phyloP scores from a whole-genome alignment of 2,888 invertebrate genomes.

The Candidula unifasciata region DNA sequence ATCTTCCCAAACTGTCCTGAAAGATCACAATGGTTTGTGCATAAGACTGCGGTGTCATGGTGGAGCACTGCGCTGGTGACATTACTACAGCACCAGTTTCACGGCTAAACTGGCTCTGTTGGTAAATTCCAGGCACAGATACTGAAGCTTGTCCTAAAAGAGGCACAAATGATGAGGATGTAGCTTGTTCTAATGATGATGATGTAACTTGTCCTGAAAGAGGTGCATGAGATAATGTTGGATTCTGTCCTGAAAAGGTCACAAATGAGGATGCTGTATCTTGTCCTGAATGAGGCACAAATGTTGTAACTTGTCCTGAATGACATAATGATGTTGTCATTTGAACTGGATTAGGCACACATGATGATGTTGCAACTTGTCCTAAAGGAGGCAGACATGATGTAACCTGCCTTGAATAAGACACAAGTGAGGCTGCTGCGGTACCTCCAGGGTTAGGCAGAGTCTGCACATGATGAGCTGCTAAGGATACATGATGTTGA shows the following conservation, averaged over 20 bases:
- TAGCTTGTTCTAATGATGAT: too few species aligned
- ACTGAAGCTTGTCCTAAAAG: too few species aligned
- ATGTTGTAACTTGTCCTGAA: too few species aligned
- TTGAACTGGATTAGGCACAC: too few species aligned
- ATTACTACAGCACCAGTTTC: conserved; percentile 5
- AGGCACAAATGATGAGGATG: too few species aligned
- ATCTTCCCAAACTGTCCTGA: conserved; percentile 25
- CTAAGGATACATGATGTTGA: neutral
- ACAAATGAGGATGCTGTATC: neutral
- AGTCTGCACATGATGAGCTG: neutral
- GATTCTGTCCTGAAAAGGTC: too few species aligned
- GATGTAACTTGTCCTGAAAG: too few species aligned
- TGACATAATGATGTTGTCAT: neutral
- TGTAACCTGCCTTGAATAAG: too few species aligned
- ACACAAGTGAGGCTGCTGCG: neutral
- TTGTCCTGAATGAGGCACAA: too few species aligned
- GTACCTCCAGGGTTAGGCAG: neutral
- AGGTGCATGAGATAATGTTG: conserved; percentile 14
- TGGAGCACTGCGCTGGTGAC: conserved; percentile 11
- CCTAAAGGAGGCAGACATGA: too few species aligned
- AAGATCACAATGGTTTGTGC: conserved; percentile 35
- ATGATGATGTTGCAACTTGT: neutral
- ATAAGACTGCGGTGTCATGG: conserved; percentile 12
- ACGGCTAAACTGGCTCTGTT: neutral
- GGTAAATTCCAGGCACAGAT: conserved; percentile 12